These are phyloP conservation scores for Lutraria rhynchaena DNA, from an alignment of 1,140 invertebrate genomes.

Conservation along the genomic window DNA sequence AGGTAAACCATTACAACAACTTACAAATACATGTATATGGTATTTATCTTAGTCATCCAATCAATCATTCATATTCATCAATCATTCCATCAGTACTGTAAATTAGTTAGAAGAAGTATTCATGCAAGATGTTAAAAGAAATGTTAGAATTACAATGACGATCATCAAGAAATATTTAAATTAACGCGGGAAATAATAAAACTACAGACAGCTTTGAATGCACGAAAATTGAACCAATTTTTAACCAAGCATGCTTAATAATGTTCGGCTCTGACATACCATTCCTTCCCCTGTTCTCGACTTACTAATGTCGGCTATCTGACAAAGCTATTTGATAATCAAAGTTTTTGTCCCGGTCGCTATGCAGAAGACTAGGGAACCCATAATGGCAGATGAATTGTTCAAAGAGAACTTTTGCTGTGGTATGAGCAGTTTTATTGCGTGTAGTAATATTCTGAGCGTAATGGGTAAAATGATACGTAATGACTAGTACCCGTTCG, in stretches of 20 bases:
- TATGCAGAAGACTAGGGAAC: constrained; percentile 50
- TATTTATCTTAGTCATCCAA: too few species aligned
- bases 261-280: not conserved
- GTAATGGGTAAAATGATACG: constrained; percentile 31
- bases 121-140: too few species aligned
- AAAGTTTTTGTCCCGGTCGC: constrained; percentile 52
- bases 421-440: constrained; percentile 30
- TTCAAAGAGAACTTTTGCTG: constrained; percentile 8
- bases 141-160: too few species aligned
- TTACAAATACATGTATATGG: too few species aligned
- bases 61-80: too few species aligned
- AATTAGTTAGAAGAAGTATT: too few species aligned
- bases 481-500: constrained; percentile 23
- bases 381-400: not conserved
- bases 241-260: constrained; percentile 6
- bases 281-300: constrained; percentile 12
- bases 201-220: too few species aligned
- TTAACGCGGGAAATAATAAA: too few species aligned
- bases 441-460: constrained; percentile 2
- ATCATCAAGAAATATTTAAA: too few species aligned
- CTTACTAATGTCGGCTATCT: constrained; percentile 46
- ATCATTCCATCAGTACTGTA: too few species aligned
- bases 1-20: too few species aligned
- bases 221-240: constrained; percentile 45
- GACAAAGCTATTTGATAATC: constrained; percentile 62